phyloP scores from a whole-genome alignment of 1,140 invertebrate species.

The Frieseomelitta varia region DNA sequence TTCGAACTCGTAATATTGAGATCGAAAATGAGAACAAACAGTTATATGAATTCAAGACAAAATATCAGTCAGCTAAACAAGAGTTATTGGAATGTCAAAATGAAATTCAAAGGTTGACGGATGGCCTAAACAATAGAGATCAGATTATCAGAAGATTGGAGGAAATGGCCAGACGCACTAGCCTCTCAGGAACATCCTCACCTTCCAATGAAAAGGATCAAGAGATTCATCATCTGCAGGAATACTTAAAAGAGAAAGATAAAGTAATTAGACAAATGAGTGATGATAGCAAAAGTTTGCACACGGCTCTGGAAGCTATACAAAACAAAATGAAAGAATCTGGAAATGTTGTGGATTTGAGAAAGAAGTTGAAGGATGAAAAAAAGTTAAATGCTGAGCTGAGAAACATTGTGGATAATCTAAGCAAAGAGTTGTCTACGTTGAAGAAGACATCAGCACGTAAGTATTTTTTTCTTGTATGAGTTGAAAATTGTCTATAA shows the following conservation, averaged over 20 bases:
- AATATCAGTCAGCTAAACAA: conserved; percentile 62
- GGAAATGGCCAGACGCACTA: conserved; percentile 72
- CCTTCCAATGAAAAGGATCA: conserved; percentile 77
- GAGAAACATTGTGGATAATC: conserved; percentile 75
- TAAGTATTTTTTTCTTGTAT: conserved; percentile 1
- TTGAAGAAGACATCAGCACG: conserved; percentile 68
- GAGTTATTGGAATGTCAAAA: conserved; percentile 67
- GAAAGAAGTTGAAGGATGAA: conserved; percentile 78
- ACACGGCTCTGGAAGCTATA: conserved; percentile 81
- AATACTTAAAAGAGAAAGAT: conserved; percentile 84
- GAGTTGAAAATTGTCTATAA: background rate
- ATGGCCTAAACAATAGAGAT: conserved; percentile 73
- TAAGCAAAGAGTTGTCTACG: conserved; percentile 74
- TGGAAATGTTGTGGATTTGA: conserved; percentile 78
- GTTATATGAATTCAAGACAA: conserved; percentile 70
- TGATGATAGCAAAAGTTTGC: conserved; percentile 82
- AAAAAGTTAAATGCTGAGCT: conserved; percentile 72
- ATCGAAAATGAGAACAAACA: conserved; percentile 75
- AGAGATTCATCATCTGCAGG: conserved; percentile 84
- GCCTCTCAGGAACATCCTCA: conserved; percentile 66
- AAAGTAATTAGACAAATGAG: conserved; percentile 81
- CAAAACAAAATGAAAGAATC: conserved; percentile 82
- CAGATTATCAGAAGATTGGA: conserved; percentile 72
- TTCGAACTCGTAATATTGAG: conserved; percentile 73
- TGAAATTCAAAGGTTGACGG: conserved; percentile 72